Evolutionary conservation across 2,113 vertebrate species (phyloP), one percentile per base, ranked within the genome.

Genomic region (Antechinus flavipes): DNA sequence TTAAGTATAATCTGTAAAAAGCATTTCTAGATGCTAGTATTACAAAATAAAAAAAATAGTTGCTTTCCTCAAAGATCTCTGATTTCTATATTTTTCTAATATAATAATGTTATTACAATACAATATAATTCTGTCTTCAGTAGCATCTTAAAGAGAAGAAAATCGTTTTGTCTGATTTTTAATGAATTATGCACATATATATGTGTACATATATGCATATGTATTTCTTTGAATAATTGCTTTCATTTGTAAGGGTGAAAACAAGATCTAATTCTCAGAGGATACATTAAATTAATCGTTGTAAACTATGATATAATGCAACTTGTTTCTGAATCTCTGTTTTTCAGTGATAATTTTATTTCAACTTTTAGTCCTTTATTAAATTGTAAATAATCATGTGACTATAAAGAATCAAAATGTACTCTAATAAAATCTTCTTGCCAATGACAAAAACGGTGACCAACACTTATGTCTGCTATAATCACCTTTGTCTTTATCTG

Each of bases 231-330:
- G 50, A 52, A 93, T 94, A 93, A 84, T 61, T 84, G 92, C 92
- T 95, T 97, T 35, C 16, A 91, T 42, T 92, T 91, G 16, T n/a
- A 94, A 95, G 54, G 27, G 12, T 95, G 49, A 94, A 54, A 49
- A 91, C 26, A 54, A 50, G 49, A 93, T 96, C 47, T 91, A 92
- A 84, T 52, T 56, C 94, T 96, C 94, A 96, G 30, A 96, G 92
- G 56, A 94, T n/a, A 54, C 93, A 95, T 91, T 89, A 0, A 0
- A 0, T 76, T 96, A 92, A 47, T 95, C 90, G 93, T 68, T 68
- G 7, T 42, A 84, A n/a, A 42, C 6, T 84, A 42, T 84, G 68
- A 84, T 8, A 8, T 84, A 84, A 84, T 42, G 16, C 22, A 84
- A 84, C 68, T 76, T 76, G 5, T 84, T 84, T 84, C 68, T 84